Evolutionary conservation across 2,888 invertebrate genomes (phyloP), one percentile per base, ranked within the genome.

Genomic region (Vandiemenella viatica): DNA sequence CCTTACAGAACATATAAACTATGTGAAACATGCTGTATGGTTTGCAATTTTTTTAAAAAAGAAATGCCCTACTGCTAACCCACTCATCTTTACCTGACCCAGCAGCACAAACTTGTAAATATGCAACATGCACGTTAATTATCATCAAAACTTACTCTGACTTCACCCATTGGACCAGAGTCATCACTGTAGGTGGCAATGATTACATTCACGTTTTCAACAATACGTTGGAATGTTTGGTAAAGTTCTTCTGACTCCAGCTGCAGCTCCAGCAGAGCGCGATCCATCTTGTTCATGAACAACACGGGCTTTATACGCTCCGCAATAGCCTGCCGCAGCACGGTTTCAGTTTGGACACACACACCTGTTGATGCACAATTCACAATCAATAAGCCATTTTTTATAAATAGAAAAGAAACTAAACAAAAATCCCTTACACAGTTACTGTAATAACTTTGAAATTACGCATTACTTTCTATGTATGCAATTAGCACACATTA

Each of bases 221-320:
- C 95, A 65, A 97, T 97, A 75, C 97, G 88, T 72, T 95, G 95
- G 83, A 98, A 98, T 62, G 91, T 95, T 72, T 98, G 98, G 73
- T 91, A 98, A 49, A 99, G 76, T 66, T 95, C 93, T 70, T 99
- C 98, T 56, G 87, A 80, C 54, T 91, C 96, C 61, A 97, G 72
- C 67, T 99, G 97, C 65, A 99, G 74, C 70, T 98, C 98, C 37
- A 98, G 75, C 52, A 99, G 77, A 58, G 98, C 98, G 60, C 98
- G 87, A 76, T 99, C 99, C 97, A 99, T 97, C 75, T 99, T 99
- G 87, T 99, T 99, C 97, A 99, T 97, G 84, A 99, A 98, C 62
- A 99, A 76, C 59, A 99, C 91, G 50, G 99, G 98, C 83, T 96
- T 97, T 64, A 99, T 99, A 65, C 98, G 87, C 74, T 99, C 98